Base-by-base conservation (phyloP, 2,888 invertebrate genomes). In the Ptychoptera contaminata region DNA sequence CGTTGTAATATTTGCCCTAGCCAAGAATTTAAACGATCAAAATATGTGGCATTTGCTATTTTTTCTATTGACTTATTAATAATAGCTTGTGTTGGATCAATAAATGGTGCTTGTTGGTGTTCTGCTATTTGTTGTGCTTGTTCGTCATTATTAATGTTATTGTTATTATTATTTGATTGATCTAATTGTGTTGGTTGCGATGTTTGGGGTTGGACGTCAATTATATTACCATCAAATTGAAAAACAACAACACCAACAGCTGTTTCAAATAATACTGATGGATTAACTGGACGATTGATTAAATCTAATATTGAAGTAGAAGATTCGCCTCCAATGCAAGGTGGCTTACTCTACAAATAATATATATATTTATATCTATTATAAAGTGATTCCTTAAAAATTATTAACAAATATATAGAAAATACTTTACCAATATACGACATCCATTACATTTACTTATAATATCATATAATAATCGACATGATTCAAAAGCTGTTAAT, bases 21-120 rank as follows among this genome's bases (percentile, higher is more conserved):
- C 93, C 88, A 90, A 0, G 86, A 84, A 67, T 90, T 90, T 1
- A 90, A 71, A 57, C 87, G 87, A 62, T 90, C 86, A 56, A 82
- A 87, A 63, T 90, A 87, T 0, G 79, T 74, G 10, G 80, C 56
- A 53, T 67, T 65, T 32, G 56, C 56, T 11, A 59, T 50, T 51
- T 65, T 66, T 53, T 61, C 67, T 37, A 65, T 55, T 2, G 62
- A 55, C 53, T 56, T 60, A 8, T 53, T 55, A 11, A 51, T 49
- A 29, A 51, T 49, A 7, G 48, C 42, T 46, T 56, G 55, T 36
- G 45, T 50, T 45, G 48, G 49, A 46, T 53, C 53, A 37, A 41
- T 32, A 11, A 32, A 11, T 32, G 9, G 32, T 9, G 9, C 11
- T n/a, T 40, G 40, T 30, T 40, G n/a, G 7, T 34, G 42, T 6